These are phyloP conservation scores for Lepus oiostolus DNA, from an alignment of 2,797 vertebrate genomes.

Conservation along the genomic window DNA sequence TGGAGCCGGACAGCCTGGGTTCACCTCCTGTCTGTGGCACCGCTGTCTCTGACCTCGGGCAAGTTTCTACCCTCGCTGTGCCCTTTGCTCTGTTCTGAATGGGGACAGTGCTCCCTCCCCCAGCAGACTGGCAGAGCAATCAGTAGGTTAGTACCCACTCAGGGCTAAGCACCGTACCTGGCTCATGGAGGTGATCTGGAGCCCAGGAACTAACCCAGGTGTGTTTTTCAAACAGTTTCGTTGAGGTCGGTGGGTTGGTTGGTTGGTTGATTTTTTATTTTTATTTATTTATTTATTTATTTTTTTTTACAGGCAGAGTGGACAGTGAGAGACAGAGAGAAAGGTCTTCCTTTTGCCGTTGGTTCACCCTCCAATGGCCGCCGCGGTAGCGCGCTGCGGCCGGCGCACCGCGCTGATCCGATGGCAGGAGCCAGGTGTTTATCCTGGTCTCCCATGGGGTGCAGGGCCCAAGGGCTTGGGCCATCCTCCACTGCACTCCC, in stretches of 20 bases:
- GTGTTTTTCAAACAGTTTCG: neutral
- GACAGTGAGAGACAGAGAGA: no score
- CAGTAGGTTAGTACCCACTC: neutral
- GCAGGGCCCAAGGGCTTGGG: no score
- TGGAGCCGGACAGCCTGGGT: neutral
- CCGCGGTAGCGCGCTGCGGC: no score
- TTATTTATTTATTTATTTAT: no score
- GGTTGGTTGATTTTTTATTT: no score
- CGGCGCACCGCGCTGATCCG: no score
- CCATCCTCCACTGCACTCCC: no score
- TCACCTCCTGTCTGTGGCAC: neutral
- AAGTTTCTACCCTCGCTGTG: neutral
- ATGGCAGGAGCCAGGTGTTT: no score
- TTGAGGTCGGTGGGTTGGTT: neutral
- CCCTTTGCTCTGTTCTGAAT: neutral
- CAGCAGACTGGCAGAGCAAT: neutral
- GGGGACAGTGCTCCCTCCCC: neutral
- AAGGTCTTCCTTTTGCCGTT: no score
- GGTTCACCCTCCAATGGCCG: no score
- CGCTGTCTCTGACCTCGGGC: neutral
- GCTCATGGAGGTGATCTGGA: neutral
- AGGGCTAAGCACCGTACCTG: neutral
- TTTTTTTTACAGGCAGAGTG: no score
- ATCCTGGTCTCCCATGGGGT: no score
- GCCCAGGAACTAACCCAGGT: neutral